Conservation (phyloP, 2,113 vertebrate genomes). For the Colistium nudipinnis region DNA sequence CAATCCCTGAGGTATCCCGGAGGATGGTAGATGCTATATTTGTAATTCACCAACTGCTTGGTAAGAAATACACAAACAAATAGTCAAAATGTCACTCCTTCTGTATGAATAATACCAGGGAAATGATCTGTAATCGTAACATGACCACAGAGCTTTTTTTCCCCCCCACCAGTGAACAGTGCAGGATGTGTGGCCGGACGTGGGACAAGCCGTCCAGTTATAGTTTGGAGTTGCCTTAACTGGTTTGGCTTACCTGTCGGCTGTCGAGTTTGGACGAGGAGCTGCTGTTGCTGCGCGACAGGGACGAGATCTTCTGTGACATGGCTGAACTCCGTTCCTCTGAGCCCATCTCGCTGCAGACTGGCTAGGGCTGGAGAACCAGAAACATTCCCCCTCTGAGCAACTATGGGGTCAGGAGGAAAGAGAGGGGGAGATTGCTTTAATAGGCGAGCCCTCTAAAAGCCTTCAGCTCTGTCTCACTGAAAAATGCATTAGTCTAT, state of each 20-base stretch:
- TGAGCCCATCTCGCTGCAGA: constrained; percentile 80
- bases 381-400: constrained; percentile 54
- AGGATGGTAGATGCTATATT: constrained; percentile 2
- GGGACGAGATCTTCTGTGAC: constrained; percentile 91
- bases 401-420: constrained; percentile 11
- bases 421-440: constrained; percentile 37
- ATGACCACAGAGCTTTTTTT: not conserved
- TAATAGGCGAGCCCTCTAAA: constrained; percentile 45
- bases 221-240: not conserved
- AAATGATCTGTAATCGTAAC: not conserved
- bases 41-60: not conserved
- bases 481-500: constrained; percentile 62
- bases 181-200: not conserved
- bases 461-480: constrained; percentile 50
- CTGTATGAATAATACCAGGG: not conserved
- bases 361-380: constrained; percentile 30
- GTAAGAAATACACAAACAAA: not conserved
- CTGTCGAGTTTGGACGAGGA: constrained; percentile 95
- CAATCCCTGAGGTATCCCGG: constrained; percentile 4
- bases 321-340: constrained; percentile 87
- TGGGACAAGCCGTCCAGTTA: not conserved
- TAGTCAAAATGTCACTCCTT: not conserved
- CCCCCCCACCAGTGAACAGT: not conserved
- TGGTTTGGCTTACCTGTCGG: constrained; percentile 86
- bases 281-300: constrained; percentile 95